Evolutionary conservation across 2,113 vertebrate genomes (phyloP).

Genomic region (Ailuropoda melanoleuca): DNA sequence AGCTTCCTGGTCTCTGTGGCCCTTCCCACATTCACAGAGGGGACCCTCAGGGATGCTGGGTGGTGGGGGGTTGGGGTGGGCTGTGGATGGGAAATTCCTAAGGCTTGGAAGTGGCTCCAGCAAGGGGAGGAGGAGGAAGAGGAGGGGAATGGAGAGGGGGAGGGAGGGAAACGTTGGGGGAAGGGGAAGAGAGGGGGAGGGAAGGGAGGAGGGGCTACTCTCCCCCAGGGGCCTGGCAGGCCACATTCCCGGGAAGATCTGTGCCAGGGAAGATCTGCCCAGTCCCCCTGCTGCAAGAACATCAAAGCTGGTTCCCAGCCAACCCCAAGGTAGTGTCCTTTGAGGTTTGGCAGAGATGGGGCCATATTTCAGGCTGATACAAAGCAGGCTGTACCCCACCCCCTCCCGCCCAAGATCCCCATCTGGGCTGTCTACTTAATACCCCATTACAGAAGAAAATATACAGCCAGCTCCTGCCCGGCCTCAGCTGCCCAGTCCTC

Average conservation of each 20-base stretch:
- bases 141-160: fast-evolving
- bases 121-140: neutral
- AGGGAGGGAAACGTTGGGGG: fast-evolving
- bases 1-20: neutral
- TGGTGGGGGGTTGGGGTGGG: neutral
- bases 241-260: neutral
- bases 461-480: slow-evolving; percentile 49
- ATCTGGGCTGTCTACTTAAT: slow-evolving; percentile 77
- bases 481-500: slow-evolving; percentile 46
- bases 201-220: too few species aligned
- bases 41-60: neutral
- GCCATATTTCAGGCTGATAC: slow-evolving; percentile 74
- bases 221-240: slow-evolving; percentile 5
- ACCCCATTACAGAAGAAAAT: slow-evolving; percentile 75
- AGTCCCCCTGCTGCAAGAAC: neutral
- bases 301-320: slow-evolving; percentile 63
- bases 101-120: neutral
- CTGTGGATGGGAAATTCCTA: neutral
- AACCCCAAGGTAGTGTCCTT: slow-evolving; percentile 63
- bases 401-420: slow-evolving; percentile 60
- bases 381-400: slow-evolving; percentile 62
- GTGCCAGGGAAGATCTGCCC: slow-evolving; percentile 17
- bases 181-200: too few species aligned
- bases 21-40: neutral
- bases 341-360: slow-evolving; percentile 61